A percentile compares a stretch with the other conserved stretches of the same genome.
Evolutionary conservation across 2,797 vertebrate genomes (phyloP).

Genomic region (Phrynocephalus forsythii): DNA sequence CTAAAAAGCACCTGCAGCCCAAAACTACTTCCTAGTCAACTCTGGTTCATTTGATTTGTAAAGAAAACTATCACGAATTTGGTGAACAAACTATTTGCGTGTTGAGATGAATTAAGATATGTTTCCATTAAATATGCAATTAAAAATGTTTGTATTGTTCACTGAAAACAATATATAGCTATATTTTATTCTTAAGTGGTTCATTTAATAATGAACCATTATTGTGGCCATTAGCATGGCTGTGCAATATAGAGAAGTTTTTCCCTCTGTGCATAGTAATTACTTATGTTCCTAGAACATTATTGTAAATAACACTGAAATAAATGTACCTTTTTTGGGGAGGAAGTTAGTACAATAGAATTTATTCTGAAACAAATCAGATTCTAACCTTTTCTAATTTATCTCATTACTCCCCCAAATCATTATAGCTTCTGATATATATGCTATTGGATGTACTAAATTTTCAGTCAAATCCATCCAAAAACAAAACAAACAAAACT

Average conservation of each 20-base stretch:
- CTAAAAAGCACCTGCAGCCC: constrained; percentile 20
- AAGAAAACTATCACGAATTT: constrained; percentile 35
- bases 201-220: neutral
- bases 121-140: constrained; percentile 41
- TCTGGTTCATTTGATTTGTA: constrained; percentile 29
- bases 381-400: neutral
- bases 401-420: neutral
- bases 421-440: neutral
- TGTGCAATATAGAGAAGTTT: neutral
- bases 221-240: neutral
- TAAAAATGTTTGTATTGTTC: constrained; percentile 50
- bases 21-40: constrained; percentile 19
- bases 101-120: constrained; percentile 22
- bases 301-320: neutral
- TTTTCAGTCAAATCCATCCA: constrained; percentile 11
- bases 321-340: neutral
- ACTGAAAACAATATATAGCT: constrained; percentile 21
- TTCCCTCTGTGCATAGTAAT: neutral
- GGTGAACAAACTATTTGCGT: constrained; percentile 34
- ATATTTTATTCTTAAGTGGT: constrained; percentile 39
- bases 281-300: neutral
- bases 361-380: neutral
- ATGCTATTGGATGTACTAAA: too few species aligned
- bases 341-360: too few species aligned
- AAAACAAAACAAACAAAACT: neutral